Base-by-base conservation (phyloP, 2,113 vertebrate species). In the Percina caprodes region DNA sequence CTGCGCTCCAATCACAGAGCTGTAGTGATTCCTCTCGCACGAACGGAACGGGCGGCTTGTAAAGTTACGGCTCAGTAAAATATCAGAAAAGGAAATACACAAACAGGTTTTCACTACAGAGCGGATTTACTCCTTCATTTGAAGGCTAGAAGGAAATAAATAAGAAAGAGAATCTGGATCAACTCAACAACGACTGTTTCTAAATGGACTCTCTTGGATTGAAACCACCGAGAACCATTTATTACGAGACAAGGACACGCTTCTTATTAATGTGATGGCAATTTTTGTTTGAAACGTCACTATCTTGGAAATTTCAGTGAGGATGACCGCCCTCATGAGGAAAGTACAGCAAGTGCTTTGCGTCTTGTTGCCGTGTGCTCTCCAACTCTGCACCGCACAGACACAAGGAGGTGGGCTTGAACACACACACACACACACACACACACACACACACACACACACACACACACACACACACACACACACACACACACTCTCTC, bases 361-460 rank as follows among this genome's bases (percentile, higher is more conserved):
- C 66, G 75, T 92, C 68, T 66, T 91, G 87, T 81, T 93, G 72
- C 82, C 42, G 69, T 90, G 84, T n/a, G 80, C 68, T 13, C 84
- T 86, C n/a, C 86, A 80, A 12, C 59, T 69, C 21, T 87, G 90
- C 80, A 18, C 80, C 63, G 87, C 93, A 15, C 85, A 94, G 83
- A 92, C 92, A 46, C 80, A 87, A 74, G 87, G 59, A 92, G 93
- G 94, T 94, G 78, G 35, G 91, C 52, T 23, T 26, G 15, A n/a
- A 33, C 42, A 24, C 24, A 46, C 67, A 52, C 78, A 52, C 74
- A 42, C 68, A 55, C 70, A 69, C 76, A 26, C 71, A 39, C 76
- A 67, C 71, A 63, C 73, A 66, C 66, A 77, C 42, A 55, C 69
- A 75, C 59, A 63, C 73, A 60, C 56, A 26, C 52, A 30, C 51